Base-by-base conservation (phyloP, 2,888 invertebrate genomes). In the Strigamia crassipes region DNA sequence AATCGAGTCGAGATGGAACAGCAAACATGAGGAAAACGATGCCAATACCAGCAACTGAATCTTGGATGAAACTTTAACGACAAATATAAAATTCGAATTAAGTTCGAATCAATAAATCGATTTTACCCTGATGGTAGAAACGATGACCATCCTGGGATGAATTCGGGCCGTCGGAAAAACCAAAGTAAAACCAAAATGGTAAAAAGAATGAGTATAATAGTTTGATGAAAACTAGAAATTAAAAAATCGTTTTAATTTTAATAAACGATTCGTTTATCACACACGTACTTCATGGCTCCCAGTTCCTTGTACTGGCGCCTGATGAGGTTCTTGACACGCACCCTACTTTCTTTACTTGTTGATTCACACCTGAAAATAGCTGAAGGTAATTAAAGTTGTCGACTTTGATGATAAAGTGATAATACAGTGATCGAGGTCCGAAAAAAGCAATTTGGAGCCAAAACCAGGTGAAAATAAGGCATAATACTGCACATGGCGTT, bases 161-260 rank as follows among this genome's bases (percentile, higher is more conserved):
- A 94, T 83, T 95, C 94, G 0, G 97, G 97, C 83, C 92, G 92
- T 79, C 96, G 91, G 87, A 96, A 94, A 87, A 97, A 94, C 93
- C 96, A 97, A 85, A 97, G 90, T 81, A 93, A 86, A 15, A 97
- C 93, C 8, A 96, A 92, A 12, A 93, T 84, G 31, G 94, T 87
- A 87, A 97, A 97, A 80, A 94, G 89, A 6, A 91, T 83, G 34
- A 93, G 93, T 0, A 83, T 81, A 12, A 81, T 73, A 0, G 78
- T 80, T 56, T 83, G 79, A 34, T 83, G 83, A 80, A 82, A 83
- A 80, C 83, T 83, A 79, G 4, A 61, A 51, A 10, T 27, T 23
- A 23, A 18, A 12, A 61, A 1, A 3, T 61, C 6, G 1, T 23
- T 61, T 23, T 61, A 6, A 18, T 23, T 61, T 23, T 23, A 61